Conservation (phyloP, 2,113 vertebrate species). For the Malurus alboscapulatus region DNA sequence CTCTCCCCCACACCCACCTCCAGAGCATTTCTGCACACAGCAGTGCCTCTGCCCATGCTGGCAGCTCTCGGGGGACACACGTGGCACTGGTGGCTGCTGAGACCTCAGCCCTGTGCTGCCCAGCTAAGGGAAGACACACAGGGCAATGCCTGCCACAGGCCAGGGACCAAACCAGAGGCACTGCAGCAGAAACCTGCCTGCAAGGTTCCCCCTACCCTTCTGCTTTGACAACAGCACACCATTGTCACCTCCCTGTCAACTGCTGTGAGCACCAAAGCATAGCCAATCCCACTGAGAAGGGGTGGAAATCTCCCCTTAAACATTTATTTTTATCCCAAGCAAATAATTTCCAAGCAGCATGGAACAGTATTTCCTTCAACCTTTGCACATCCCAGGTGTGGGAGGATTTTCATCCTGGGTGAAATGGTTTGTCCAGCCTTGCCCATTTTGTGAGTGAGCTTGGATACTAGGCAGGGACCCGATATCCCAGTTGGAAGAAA, state of each 20-base stretch:
- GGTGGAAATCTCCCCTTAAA: not conserved
- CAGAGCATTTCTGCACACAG: not conserved
- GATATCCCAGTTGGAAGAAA: not conserved
- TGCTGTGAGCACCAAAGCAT: not conserved
- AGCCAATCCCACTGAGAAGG: not conserved
- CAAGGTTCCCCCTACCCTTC: not conserved
- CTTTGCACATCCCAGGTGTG: not conserved
- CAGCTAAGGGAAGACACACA: not conserved
- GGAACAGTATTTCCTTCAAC: not conserved
- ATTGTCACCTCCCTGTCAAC: not conserved
- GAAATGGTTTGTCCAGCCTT: not conserved
- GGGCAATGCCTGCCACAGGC: not conserved
- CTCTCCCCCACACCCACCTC: not conserved
- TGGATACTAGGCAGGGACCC: not conserved
- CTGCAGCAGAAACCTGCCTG: not conserved
- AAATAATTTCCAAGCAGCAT: not conserved
- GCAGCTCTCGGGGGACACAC: rapidly evolving
- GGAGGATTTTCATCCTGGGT: not conserved
- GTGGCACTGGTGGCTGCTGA: not conserved
- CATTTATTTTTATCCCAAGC: not conserved
- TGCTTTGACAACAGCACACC: not conserved
- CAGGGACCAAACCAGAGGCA: not conserved
- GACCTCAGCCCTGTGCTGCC: not conserved
- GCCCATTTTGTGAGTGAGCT: not conserved
- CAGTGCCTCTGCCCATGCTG: not conserved